Evolutionary conservation across 2,888 invertebrate genomes (phyloP), one percentile per base, ranked within the genome.

Genomic region (Caenorhabditis japonica): DNA sequence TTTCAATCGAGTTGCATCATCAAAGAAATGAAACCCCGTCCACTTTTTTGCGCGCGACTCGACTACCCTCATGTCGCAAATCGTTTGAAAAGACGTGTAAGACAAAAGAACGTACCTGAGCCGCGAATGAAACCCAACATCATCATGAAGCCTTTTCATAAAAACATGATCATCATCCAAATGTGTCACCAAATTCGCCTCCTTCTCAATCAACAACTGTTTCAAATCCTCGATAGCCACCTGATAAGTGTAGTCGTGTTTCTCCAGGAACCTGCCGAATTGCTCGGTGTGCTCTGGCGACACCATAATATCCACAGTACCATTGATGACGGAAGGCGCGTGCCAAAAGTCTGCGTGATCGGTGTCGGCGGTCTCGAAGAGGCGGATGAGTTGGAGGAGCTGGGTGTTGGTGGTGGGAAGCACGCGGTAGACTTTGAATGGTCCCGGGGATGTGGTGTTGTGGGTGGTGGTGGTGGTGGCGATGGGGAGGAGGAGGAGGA

Each of bases 311-410:
- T 86, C 85, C 7, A 80, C 80, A 0, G 81, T 80, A 3, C 76
- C 60, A 25, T 85, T 85, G 19, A 81, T 69, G 4, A 70, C 62
- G 4, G 80, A 75, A 1, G 86, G 85, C 19, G 80, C 77, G 38
- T 81, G 76, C 86, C 86, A 86, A 55, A 86, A 86, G 52, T 86
- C 86, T 10, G 80, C 80, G 15, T 62, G 41, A 73, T 80, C 80
- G 5, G 72, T 68, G 39, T 66, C 56, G n/a, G 80, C 81, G 1
- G 64, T 80, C 46, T 81, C 81, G 43, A 80, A 81, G n/a, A 81
- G 46, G 7, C 66, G 66, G 19, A 81, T 79, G 75, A 81, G 76
- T 51, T 78, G 64, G 38, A 74, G 46, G 4, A 83, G 70, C 44
- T 84, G 81, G 15, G 71, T 53, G 49, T 75, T 77, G 25, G 76